Evolutionary conservation across 2,888 invertebrate genomes (phyloP).

Genomic region (Patella pellucida): DNA sequence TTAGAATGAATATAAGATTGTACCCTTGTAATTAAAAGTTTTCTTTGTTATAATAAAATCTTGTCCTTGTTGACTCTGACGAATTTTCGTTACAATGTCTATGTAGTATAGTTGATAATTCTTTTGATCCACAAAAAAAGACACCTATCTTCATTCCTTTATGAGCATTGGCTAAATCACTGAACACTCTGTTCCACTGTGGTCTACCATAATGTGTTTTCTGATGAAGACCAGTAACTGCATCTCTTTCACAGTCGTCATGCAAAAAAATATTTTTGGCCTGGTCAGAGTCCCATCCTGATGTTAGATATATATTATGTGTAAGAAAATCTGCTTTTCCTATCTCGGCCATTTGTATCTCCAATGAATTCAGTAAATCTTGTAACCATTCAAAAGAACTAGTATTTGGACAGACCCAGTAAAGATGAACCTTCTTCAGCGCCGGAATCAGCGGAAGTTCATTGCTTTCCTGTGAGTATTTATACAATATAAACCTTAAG

Average conservation of each 20-base stretch:
- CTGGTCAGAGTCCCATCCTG: constrained; percentile 67
- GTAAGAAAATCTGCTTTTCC: constrained; percentile 57
- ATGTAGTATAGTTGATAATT: constrained; percentile 60
- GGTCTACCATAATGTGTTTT: constrained; percentile 70
- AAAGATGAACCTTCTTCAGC: constrained; percentile 68
- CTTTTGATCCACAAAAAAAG: constrained; percentile 69
- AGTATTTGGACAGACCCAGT: constrained; percentile 70
- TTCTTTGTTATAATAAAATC: constrained; percentile 67
- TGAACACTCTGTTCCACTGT: constrained; percentile 67
- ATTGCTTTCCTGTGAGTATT: constrained; percentile 34
- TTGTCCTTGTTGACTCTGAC: constrained; percentile 43
- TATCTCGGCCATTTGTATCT: constrained; percentile 59
- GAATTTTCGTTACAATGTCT: constrained; percentile 65
- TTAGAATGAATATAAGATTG: too few species aligned
- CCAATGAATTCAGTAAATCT: constrained; percentile 64
- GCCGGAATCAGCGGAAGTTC: constrained; percentile 54
- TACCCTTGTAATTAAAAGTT: constrained; percentile 56
- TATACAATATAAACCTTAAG: constrained; percentile 66
- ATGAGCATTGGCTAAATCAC: constrained; percentile 54
- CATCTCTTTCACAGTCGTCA: constrained; percentile 58
- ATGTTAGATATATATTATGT: constrained; percentile 67
- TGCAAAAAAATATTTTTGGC: constrained; percentile 63
- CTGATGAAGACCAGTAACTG: constrained; percentile 66
- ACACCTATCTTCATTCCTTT: constrained; percentile 63
- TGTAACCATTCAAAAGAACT: constrained; percentile 70